Percentiles rank a stretch among this genome's conserved stretches.
phyloP scores from a whole-genome alignment of 2,797 vertebrate genomes.

The Cryptoprocta ferox region DNA sequence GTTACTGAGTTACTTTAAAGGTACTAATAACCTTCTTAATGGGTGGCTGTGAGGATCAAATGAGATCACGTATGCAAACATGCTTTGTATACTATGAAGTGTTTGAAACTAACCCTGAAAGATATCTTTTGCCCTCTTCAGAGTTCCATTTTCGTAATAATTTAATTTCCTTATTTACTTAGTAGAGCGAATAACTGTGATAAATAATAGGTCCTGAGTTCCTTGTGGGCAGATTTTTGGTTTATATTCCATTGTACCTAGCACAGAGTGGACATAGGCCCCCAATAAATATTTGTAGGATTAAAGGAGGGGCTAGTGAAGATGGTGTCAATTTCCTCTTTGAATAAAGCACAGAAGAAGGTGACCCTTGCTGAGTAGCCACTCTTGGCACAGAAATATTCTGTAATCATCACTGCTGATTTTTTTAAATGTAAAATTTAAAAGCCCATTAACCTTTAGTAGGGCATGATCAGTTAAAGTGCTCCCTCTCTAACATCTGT shows the following conservation, averaged over 20 bases:
- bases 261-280: neutral
- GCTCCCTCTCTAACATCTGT: neutral
- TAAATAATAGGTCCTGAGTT: neutral
- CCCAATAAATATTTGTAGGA: neutral
- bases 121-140: neutral
- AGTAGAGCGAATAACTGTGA: neutral
- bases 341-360: conserved; percentile 22
- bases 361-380: neutral
- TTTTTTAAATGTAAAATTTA: conserved; percentile 13
- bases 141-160: conserved; percentile 27
- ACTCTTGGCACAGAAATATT: neutral
- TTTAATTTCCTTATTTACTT: conserved; percentile 26
- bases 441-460: neutral
- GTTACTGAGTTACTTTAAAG: neutral
- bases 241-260: neutral
- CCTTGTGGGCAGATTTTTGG: neutral
- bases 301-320: neutral
- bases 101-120: neutral
- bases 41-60: neutral
- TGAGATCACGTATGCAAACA: neutral
- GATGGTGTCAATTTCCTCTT: neutral
- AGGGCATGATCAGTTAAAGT: neutral
- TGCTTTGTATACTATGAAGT: neutral
- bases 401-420: neutral
- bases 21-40: neutral